Evolutionary conservation across 2,888 invertebrate species (phyloP).

Genomic region (Bursaphelenchus okinawaensis): DNA sequence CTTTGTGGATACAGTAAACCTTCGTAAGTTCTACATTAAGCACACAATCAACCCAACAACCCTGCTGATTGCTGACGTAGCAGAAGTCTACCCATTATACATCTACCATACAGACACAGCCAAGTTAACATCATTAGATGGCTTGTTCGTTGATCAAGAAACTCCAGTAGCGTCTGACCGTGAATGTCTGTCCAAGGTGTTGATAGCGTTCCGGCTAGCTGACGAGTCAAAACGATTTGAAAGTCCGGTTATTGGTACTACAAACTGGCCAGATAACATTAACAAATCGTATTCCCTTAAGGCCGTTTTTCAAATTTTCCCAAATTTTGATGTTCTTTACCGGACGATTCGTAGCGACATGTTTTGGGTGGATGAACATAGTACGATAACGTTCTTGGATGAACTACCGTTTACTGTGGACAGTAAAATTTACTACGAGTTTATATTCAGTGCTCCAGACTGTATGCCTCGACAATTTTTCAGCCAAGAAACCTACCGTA

Average conservation of each 20-base stretch:
- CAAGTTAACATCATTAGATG: background rate
- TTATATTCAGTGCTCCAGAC: background rate
- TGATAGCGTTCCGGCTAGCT: slow-evolving; percentile 3
- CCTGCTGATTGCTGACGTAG: slow-evolving; percentile 4
- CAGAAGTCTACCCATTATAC: background rate
- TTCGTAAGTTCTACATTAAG: background rate
- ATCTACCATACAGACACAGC: background rate
- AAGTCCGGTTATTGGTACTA: background rate
- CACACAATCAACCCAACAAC: background rate
- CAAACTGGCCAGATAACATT: slow-evolving; percentile 1
- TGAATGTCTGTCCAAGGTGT: background rate
- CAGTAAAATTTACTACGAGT: slow-evolving; percentile 3
- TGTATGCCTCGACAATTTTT: background rate
- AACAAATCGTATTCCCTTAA: background rate
- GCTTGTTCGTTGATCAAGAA: background rate
- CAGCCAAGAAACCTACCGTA: background rate
- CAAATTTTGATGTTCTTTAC: slow-evolving; percentile 9
- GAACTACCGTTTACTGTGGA: background rate
- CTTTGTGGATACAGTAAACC: background rate
- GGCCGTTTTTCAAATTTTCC: slow-evolving; percentile 6
- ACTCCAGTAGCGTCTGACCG: background rate
- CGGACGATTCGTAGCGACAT: background rate
- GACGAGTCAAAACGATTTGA: background rate
- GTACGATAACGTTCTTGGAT: background rate
- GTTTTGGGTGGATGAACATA: background rate